Conservation (phyloP, 1,140 invertebrate genomes). For the Batillaria attramentaria region DNA sequence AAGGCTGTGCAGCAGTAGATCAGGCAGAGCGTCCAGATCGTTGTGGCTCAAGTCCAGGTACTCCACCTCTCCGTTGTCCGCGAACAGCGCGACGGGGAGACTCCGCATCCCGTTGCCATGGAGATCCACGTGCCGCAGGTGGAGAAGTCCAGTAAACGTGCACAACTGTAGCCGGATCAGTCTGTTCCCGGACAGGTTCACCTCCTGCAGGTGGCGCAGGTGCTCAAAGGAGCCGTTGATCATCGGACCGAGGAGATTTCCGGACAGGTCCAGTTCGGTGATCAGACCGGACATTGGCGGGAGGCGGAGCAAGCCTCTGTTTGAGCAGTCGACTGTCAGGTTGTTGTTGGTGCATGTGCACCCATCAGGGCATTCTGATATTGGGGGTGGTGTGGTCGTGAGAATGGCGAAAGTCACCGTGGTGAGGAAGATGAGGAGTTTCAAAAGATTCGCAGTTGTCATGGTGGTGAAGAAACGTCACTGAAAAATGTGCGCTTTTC, state of each 20-base stretch:
- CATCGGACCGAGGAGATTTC: constrained; percentile 51
- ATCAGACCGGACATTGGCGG: constrained; percentile 27
- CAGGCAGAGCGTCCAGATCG: constrained; percentile 47
- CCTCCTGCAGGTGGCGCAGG: constrained; percentile 48
- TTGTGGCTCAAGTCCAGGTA: constrained; percentile 57
- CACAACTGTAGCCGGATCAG: constrained; percentile 45
- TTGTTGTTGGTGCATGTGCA: constrained; percentile 31
- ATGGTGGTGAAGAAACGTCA: no score
- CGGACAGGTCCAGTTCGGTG: constrained; percentile 40
- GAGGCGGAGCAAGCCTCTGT: neutral
- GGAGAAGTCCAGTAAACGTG: constrained; percentile 47
- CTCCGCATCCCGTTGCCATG: constrained; percentile 49
- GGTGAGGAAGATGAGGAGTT: neutral
- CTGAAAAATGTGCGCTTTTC: no score
- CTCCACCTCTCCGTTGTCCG: constrained; percentile 42
- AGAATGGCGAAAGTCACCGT: neutral
- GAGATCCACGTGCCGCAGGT: constrained; percentile 52
- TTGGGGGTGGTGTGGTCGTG: neutral
- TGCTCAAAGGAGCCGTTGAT: constrained; percentile 44
- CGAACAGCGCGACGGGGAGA: constrained; percentile 51
- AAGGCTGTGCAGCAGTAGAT: constrained; percentile 22
- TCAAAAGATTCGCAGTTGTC: no score
- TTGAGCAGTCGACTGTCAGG: constrained; percentile 29
- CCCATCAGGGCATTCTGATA: constrained; percentile 3
- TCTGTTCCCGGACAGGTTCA: constrained; percentile 58